These are phyloP conservation scores for Phoenicopterus ruber DNA, from an alignment of 2,113 vertebrate genomes.

Conservation along the genomic window DNA sequence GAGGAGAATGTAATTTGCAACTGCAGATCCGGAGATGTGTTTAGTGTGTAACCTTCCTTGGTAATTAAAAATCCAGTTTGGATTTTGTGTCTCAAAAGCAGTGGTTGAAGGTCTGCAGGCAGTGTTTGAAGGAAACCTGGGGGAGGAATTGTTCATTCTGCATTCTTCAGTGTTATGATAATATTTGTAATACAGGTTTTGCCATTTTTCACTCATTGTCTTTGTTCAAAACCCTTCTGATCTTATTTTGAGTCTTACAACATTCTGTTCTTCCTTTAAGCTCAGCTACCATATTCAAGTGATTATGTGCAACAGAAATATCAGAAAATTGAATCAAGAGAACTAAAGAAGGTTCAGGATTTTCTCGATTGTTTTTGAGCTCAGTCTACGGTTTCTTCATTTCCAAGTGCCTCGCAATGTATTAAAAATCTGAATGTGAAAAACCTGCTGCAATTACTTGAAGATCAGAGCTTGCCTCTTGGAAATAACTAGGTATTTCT, in stretches of 20 bases:
- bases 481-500: not conserved
- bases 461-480: not conserved
- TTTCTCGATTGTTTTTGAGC: not conserved
- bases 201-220: not conserved
- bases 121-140: not conserved
- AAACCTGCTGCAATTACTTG: not conserved
- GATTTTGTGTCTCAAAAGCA: not conserved
- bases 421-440: not conserved
- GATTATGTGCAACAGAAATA: not conserved
- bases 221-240: not conserved
- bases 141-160: not conserved
- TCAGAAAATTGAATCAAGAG: not conserved
- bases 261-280: not conserved
- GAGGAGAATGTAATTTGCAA: not conserved
- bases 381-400: not conserved
- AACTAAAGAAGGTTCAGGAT: not conserved
- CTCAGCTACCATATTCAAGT: not conserved
- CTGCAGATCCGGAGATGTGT: not conserved
- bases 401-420: not conserved
- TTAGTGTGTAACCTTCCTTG: not conserved
- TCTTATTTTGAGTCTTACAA: not conserved
- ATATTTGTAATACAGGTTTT: not conserved
- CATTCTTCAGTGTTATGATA: not conserved
- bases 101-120: not conserved
- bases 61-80: not conserved